Evolutionary conservation across 2,797 vertebrate species (phyloP), one percentile per base, ranked within the genome.

Genomic region (Falco naumanni): DNA sequence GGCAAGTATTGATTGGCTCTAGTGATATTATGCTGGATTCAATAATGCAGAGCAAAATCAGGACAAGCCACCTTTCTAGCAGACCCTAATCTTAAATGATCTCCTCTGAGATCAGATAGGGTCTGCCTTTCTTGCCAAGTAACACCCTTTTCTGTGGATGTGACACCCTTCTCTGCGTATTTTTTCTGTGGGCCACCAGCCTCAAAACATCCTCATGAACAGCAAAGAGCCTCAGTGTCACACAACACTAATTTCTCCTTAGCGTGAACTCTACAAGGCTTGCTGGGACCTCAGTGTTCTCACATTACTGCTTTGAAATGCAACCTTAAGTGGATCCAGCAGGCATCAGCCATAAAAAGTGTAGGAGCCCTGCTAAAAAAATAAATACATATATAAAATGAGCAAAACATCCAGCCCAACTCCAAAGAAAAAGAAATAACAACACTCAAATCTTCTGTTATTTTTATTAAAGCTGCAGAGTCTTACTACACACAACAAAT

Each of bases 401-500:
- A 41, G 39, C 39, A 60, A 81, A 64, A 81, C 41, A 39, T 4
- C 6, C n/a, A 80, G 24, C 18, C 60, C 11, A 78, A 9, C 5
- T 74, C 17, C 22, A 43, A 34, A 24, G n/a, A 41, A 50, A 75
- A 81, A 91, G 12, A 90, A 92, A 86, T 8, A 69, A 61, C 39
- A 88, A 54, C 59, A 70, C 75, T 97, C 50, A 76, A 82, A 95
- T 80, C n/a, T 91, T 93, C 75, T 65, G 77, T 92, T 83, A 74
- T 96, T 98, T 98, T 98, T 98, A 98, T 98, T 98, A 98, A 97
- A 97, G 97, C 94, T 93, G 94, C 95, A 96, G 96, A 95, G 66
- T 86, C 84, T 96, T 83, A 96, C 97, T 97, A 98, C 98, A 97
- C 97, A 98, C 97, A 94, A 97, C 97, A 97, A 97, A 97, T 97